Conservation (phyloP, 23 tunicate species). For the Styela clava region DNA sequence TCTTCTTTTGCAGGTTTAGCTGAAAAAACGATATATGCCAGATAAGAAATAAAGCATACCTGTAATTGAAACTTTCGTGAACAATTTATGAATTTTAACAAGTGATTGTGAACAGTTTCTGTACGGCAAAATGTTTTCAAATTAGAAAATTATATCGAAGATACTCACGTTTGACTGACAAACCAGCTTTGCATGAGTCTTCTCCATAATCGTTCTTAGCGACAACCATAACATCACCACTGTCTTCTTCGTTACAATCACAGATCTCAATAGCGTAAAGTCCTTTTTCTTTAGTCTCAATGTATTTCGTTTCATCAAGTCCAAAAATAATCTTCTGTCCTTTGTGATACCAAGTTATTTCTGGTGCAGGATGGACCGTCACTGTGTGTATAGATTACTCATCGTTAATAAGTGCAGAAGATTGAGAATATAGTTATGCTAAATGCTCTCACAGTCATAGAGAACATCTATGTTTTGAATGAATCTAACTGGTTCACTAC, state of each 20-base stretch:
- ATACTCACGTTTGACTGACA: constrained; percentile 75
- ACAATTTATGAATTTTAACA: too few species aligned
- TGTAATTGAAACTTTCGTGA: too few species aligned
- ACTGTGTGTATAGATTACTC: constrained; percentile 30
- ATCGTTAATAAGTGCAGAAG: neutral
- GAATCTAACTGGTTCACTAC: too few species aligned
- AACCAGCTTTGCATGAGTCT: constrained; percentile 85
- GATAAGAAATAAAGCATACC: too few species aligned
- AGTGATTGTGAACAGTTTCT: too few species aligned
- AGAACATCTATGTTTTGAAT: neutral
- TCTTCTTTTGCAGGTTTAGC: constrained; percentile 74
- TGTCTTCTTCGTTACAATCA: constrained; percentile 62
- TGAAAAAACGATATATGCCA: constrained; percentile 3
- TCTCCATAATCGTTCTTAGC: constrained; percentile 89
- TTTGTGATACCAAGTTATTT: constrained; percentile 91
- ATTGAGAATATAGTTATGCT: neutral
- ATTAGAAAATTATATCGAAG: too few species aligned
- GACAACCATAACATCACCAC: constrained; percentile 65
- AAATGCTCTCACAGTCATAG: neutral
- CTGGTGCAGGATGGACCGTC: constrained; percentile 92
- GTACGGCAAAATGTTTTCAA: too few species aligned
- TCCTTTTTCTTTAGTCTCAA: constrained; percentile 64
- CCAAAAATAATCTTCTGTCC: constrained; percentile 67
- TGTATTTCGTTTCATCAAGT: constrained; percentile 54
- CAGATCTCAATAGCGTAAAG: constrained; percentile 72